A percentile compares a stretch with the other conserved stretches of the same genome.
These are phyloP conservation scores for Palythoa heliodiscus DNA, from an alignment of 92 coral and sea anemone genomes.

Conservation along the genomic window DNA sequence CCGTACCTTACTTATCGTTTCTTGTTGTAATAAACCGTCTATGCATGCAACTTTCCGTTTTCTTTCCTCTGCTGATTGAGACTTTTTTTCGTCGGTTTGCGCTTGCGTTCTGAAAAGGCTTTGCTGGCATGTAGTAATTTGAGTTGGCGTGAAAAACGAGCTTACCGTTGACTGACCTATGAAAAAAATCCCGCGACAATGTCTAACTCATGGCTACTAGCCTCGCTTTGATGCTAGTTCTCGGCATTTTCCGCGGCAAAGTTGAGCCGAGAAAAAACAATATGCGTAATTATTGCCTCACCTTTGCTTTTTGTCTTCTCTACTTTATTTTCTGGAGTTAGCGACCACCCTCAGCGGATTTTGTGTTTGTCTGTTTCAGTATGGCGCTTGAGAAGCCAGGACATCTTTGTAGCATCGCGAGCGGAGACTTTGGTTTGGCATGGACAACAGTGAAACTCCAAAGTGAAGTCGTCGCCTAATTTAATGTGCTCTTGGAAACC, in stretches of 20 bases:
- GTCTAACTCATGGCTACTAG: background rate
- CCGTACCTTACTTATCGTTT: constrained; percentile 35
- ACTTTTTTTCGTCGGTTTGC: constrained; percentile 21
- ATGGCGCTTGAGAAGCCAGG: constrained; percentile 36
- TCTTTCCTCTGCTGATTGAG: constrained; percentile 23
- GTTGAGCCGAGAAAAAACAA: constrained; percentile 7
- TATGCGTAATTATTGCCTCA: constrained; percentile 12
- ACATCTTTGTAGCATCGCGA: constrained; percentile 25
- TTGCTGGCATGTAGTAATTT: background rate
- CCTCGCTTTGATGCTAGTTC: background rate
- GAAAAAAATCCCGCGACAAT: constrained; percentile 13
- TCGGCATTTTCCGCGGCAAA: background rate
- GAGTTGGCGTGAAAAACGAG: constrained; percentile 25
- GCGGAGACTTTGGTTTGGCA: constrained; percentile 24
- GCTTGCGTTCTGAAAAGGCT: background rate
- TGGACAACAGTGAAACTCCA: constrained; percentile 17
- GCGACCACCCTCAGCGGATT: constrained; percentile 32
- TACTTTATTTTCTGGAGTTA: constrained; percentile 29
- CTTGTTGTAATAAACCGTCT: constrained; percentile 5
- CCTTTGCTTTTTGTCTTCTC: constrained; percentile 13
- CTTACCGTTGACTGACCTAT: constrained; percentile 15
- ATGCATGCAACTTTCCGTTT: constrained; percentile 31
- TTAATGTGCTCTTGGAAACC: background rate
- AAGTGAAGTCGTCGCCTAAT: background rate
- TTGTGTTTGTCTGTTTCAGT: constrained; percentile 37